Evolutionary conservation across 2,888 invertebrate genomes (phyloP), one percentile per base, ranked within the genome.

Genomic region (Thyatira batis): DNA sequence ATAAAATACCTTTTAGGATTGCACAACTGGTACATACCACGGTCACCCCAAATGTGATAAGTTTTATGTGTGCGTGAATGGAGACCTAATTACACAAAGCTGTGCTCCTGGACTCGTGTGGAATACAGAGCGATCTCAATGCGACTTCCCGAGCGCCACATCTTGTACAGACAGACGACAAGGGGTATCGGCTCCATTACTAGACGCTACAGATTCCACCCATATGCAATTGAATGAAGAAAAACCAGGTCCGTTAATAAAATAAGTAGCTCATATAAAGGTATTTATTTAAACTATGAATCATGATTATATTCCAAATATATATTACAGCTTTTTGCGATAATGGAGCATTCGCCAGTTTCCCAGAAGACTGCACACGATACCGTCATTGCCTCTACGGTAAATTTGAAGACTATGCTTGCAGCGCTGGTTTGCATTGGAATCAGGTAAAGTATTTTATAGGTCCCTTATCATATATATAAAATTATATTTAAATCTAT

Each of bases 321-420:
- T 39, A 33, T 52, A 52, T 77, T 71, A 67, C 92, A 73, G 93
- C 92, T 46, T 81, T 71, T 58, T 82, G 96, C 75, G 90, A 93
- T 57, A 94, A 93, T 49, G 95, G 95, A n/a, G 84, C 93, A 54
- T 95, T 94, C 68, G 93, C 95, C 0, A 82, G 93, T 0, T 91
- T 94, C 63, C 94, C 95, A 0, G 93, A 93, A 0, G 95, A 97
- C 71, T 97, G 97, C 73, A 91, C 92, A 0, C 94, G 95, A 52
- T 97, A 96, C 76, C 91, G 95, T 58, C 94, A 95, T 60, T 97
- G 97, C 68, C 87, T 96, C 17, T 97, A 96, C 93, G 96, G 96
- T 28, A 94, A 95, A 70, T 95, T 94, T 55, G 94, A 96, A 76
- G 93, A 94, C 17, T 95, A 94, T 67, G 87, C 94, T 11, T 97